These are phyloP conservation scores for Lutjanus erythropterus DNA, from an alignment of 2,113 vertebrate species.

Conservation along the genomic window DNA sequence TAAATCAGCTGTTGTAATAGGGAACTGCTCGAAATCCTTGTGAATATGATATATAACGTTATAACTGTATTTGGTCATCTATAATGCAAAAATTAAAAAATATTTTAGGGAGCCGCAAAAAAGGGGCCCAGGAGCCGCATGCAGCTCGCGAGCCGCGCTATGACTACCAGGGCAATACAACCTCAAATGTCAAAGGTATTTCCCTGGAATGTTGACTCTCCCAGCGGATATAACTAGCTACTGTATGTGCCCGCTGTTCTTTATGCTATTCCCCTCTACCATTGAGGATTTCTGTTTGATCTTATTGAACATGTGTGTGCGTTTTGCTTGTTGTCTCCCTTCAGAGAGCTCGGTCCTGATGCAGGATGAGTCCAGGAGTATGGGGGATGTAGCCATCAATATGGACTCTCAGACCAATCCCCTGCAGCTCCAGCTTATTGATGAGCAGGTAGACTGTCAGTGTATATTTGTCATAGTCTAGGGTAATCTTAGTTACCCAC, in stretches of 20 bases:
- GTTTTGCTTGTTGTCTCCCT: constrained; percentile 34
- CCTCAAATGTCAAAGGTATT: constrained; percentile 83
- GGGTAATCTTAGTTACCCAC: too few relatives aligned
- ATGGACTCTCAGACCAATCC: constrained; percentile 90
- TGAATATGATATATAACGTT: constrained; percentile 79
- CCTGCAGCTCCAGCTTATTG: constrained; percentile 92
- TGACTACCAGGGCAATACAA: constrained; percentile 84
- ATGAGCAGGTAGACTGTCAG: constrained; percentile 88
- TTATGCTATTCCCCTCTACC: constrained; percentile 62
- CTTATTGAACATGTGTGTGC: constrained; percentile 34
- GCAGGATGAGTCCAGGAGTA: constrained; percentile 89
- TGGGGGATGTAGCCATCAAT: constrained; percentile 90
- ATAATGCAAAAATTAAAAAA: constrained; percentile 82
- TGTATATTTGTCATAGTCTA: not conserved
- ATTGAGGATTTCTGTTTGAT: constrained; percentile 32
- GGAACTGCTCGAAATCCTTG: constrained; percentile 69
- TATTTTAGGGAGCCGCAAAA: constrained; percentile 86
- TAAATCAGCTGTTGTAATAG: constrained; percentile 61
- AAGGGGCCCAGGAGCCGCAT: constrained; percentile 85
- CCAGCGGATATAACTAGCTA: constrained; percentile 73
- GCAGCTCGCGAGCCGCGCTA: constrained; percentile 80
- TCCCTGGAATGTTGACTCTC: constrained; percentile 76
- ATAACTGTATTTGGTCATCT: constrained; percentile 79
- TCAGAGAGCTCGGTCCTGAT: constrained; percentile 89
- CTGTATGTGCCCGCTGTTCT: constrained; percentile 72